Evolutionary conservation across 2,888 invertebrate genomes (phyloP).

Genomic region (Drosophila tripunctata): DNA sequence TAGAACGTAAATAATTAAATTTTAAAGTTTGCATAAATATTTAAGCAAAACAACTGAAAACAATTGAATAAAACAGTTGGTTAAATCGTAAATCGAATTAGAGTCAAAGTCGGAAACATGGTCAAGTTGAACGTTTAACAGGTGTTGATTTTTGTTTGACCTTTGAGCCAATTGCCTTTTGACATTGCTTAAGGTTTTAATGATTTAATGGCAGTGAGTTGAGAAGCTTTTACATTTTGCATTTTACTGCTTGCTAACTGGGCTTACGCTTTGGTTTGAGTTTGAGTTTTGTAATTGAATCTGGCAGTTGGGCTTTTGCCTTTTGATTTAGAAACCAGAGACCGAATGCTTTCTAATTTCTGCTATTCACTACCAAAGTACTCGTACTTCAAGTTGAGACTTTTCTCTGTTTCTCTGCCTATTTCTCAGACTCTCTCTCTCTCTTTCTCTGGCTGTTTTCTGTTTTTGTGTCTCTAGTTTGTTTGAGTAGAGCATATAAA

Average conservation of each 20-base stretch:
- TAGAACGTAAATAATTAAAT: constrained; percentile 44
- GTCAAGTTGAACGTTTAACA: constrained; percentile 35
- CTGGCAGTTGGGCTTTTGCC: constrained; percentile 26
- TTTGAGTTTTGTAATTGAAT: constrained; percentile 40
- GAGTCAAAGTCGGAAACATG: constrained; percentile 5
- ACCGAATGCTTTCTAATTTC: constrained; percentile 52
- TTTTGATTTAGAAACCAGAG: constrained; percentile 4
- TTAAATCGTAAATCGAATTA: constrained; percentile 55
- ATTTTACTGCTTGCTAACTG: constrained; percentile 13
- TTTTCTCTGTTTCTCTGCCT: not conserved
- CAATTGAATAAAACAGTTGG: not conserved
- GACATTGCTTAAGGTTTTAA: constrained; percentile 41
- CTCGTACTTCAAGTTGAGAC: too few relatives aligned
- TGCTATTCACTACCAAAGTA: constrained; percentile 57
- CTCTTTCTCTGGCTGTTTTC: not conserved
- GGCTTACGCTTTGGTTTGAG: constrained; percentile 7
- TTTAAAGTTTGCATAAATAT: constrained; percentile 39
- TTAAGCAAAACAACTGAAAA: not conserved
- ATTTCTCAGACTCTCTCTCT: too few relatives aligned
- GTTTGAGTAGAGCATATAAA: constrained; percentile 36
- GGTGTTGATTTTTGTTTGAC: constrained; percentile 48
- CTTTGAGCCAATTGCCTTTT: constrained; percentile 17
- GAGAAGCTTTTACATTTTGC: constrained; percentile 6
- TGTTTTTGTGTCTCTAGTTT: not conserved
- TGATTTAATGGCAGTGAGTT: constrained; percentile 46